Conservation (phyloP, 2,113 vertebrate species). For the Rhinolophus sinicus region DNA sequence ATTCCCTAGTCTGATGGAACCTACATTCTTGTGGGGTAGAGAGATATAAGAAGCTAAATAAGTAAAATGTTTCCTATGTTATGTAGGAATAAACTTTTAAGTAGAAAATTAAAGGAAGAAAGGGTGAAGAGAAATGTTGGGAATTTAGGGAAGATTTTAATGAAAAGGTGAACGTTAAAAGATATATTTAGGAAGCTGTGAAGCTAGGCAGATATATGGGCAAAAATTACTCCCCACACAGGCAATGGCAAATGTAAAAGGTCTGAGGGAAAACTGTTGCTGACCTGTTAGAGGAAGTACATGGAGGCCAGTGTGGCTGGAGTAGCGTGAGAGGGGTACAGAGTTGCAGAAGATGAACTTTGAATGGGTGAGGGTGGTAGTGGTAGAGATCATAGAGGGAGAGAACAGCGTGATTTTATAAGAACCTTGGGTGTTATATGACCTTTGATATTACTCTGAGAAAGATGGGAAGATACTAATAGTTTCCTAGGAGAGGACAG, state of each 20-base stretch:
- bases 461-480: neutral
- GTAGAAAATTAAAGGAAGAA: neutral
- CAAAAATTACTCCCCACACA: neutral
- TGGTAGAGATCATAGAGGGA: neutral
- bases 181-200: neutral
- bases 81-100: neutral
- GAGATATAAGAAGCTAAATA: neutral
- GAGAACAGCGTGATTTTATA: neutral
- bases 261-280: neutral
- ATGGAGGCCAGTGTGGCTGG: neutral
- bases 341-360: neutral
- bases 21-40: neutral
- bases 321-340: accelerated
- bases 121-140: neutral
- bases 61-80: neutral
- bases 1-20: neutral
- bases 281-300: neutral
- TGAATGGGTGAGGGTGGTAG: neutral
- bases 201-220: neutral
- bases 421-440: neutral
- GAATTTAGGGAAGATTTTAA: neutral
- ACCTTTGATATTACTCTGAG: neutral
- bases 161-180: neutral
- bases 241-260: neutral
- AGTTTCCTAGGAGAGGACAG: neutral